These are phyloP conservation scores for Entosphenus tridentatus DNA, from an alignment of 2,113 vertebrate species.

Conservation along the genomic window DNA sequence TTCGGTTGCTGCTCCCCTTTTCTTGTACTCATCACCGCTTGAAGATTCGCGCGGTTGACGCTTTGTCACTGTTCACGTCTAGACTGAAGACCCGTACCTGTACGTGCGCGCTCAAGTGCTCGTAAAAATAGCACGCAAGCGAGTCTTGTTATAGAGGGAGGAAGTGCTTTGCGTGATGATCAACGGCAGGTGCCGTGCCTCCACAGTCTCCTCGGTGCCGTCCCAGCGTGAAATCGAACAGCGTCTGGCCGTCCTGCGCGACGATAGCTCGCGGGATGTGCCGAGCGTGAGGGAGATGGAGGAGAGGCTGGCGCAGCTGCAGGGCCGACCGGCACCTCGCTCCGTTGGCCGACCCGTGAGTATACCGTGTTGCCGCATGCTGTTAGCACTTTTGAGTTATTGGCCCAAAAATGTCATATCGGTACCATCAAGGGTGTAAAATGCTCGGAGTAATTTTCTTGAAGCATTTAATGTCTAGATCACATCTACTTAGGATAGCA, in stretches of 20 bases:
- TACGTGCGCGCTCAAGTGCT: neutral
- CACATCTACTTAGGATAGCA: too few species aligned
- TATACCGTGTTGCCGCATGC: neutral
- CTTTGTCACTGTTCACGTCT: neutral
- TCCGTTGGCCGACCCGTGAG: constrained; percentile 34
- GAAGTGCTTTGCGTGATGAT: neutral
- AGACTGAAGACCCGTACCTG: neutral
- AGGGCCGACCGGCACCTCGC: constrained; percentile 31
- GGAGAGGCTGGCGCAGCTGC: constrained; percentile 44
- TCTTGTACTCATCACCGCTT: neutral
- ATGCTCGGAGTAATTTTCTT: too few species aligned
- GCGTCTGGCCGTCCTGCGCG: constrained; percentile 50
- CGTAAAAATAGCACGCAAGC: neutral
- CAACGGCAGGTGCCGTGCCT: constrained; percentile 5
- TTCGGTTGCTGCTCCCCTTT: neutral
- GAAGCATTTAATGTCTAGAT: too few species aligned
- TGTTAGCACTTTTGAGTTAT: neutral
- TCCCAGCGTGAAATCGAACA: constrained; percentile 61
- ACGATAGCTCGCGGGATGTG: constrained; percentile 23
- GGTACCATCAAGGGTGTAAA: neutral
- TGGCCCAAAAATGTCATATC: neutral
- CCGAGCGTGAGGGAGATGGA: constrained; percentile 52
- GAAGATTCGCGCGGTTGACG: neutral
- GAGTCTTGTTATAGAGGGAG: neutral
- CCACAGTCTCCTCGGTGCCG: constrained; percentile 35